These are phyloP conservation scores for Lasioglossum vierecki DNA, from an alignment of 2,888 invertebrate genomes.

Conservation along the genomic window DNA sequence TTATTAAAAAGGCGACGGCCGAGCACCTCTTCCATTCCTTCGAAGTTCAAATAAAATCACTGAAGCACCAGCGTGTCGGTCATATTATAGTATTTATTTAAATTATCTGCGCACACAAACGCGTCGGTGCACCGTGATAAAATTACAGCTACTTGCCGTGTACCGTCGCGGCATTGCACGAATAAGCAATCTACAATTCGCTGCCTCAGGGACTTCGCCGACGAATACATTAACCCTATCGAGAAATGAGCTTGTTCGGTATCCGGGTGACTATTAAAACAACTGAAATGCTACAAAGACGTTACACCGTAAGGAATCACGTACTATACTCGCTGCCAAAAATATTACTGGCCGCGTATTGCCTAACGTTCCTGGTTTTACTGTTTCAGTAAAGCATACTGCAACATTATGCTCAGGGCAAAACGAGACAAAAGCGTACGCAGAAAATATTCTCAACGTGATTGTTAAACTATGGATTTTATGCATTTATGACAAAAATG, in stretches of 20 bases:
- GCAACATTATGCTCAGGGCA: background rate
- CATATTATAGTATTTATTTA: constrained; percentile 45
- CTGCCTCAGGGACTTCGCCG: constrained; percentile 64
- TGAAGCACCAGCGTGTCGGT: constrained; percentile 16
- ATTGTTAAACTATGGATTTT: background rate
- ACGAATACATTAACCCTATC: constrained; percentile 76
- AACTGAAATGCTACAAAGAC: constrained; percentile 9
- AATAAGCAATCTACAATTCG: constrained; percentile 70
- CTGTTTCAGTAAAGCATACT: background rate
- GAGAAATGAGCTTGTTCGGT: constrained; percentile 73
- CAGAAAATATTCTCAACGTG: background rate
- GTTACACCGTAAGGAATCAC: background rate
- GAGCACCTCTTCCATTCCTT: constrained; percentile 21
- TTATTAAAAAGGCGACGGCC: constrained; percentile 6
- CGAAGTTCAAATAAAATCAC: constrained; percentile 47
- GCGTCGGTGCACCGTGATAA: constrained; percentile 21
- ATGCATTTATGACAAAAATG: background rate
- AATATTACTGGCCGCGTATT: background rate
- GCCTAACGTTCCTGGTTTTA: background rate
- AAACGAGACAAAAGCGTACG: background rate
- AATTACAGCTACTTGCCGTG: constrained; percentile 48
- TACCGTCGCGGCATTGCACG: constrained; percentile 16
- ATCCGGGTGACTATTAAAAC: constrained; percentile 63
- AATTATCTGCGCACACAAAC: constrained; percentile 24
- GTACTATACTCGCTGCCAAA: background rate